Evolutionary conservation across 2,888 invertebrate genomes (phyloP), one percentile per base, ranked within the genome.

Genomic region (Pyrrhia umbra): DNA sequence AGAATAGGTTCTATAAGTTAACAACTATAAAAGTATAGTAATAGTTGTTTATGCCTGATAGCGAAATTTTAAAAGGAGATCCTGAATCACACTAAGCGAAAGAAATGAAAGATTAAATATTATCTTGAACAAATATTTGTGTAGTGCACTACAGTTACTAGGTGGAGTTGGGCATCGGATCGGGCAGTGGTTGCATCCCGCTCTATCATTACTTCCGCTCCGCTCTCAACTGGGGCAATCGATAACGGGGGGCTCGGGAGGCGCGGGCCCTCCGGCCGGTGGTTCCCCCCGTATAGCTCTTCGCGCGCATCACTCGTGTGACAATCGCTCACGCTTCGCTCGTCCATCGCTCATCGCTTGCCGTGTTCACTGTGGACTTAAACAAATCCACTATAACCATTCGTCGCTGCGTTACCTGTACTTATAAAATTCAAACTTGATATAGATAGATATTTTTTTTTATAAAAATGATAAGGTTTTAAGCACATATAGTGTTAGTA

Each of bases 161-260:
- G 83, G 87, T 87, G 79, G 89, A 89, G 91, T 90, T 89, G 90
- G 91, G 88, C 91, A 91, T 87, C 85, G 88, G 87, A 87, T 91
- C 92, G 92, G 93, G 88, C 92, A 92, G 91, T 93, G 90, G 92
- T 93, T 93, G 94, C 94, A 94, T 94, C 94, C 90, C 89, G 90
- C 90, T 95, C 94, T 94, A 92, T 94, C 94, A 91, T 92, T 92
- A 90, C 91, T 94, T 93, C 92, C 94, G 92, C 92, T 91, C 92
- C 92, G 91, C 93, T 95, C 93, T 95, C 95, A 96, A 96, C 95
- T 96, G 95, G 96, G 96, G 95, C 96, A 95, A 96, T 96, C 96
- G 96, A 96, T 96, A 96, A 88, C 85, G 89, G 85, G 90, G 87
- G 86, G 70, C 73, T 84, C 71, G 84, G 85, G 86, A 83, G 84